Evolutionary conservation across 2,113 vertebrate genomes (phyloP), one percentile per base, ranked within the genome.

Genomic region (Numenius arquata): DNA sequence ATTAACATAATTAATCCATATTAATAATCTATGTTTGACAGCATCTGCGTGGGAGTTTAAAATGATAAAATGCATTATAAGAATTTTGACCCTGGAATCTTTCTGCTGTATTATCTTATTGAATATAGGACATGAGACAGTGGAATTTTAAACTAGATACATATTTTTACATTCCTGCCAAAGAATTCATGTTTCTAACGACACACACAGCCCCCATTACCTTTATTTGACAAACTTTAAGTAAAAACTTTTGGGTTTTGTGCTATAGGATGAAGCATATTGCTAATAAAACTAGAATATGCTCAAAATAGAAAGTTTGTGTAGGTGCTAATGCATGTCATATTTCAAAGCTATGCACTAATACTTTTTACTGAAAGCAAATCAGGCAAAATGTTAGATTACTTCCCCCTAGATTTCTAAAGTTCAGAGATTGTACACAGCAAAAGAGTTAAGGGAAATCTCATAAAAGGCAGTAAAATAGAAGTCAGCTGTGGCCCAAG

Each of bases 271-370:
- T 34, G 36, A 90, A 82, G 21, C 40, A 71, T 61, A 77, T 15
- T 38, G 19, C 79, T 90, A 52, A 68, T 86, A 88, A 71, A 93
- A 94, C 11, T 43, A 65, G 62, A 88, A 74, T 58, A 52, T 11
- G 19, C 17, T 91, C 48, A 52, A 93, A 91, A 87, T 27, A 77
- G 29, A 59, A 76, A 59, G 36, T 73, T 50, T 85, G 66, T 55
- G 40, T 92, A 89, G 77, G 80, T 95, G 74, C 80, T 92, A 93
- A 95, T 40, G 50, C 23, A 71, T 45, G 73, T 58, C 62, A 27
- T 61, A 63, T 89, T 92, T 92, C 92, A 93, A 82, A 92, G 67
- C 53, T 47, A 27, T 43, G 47, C 38, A 58, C 93, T 93, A 82
- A 29, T 79, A 25, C 34, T 90, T 89, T 84, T 74, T 67, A 67